phyloP scores from a whole-genome alignment of 2,113 vertebrate species.

The Nothocercus julius region DNA sequence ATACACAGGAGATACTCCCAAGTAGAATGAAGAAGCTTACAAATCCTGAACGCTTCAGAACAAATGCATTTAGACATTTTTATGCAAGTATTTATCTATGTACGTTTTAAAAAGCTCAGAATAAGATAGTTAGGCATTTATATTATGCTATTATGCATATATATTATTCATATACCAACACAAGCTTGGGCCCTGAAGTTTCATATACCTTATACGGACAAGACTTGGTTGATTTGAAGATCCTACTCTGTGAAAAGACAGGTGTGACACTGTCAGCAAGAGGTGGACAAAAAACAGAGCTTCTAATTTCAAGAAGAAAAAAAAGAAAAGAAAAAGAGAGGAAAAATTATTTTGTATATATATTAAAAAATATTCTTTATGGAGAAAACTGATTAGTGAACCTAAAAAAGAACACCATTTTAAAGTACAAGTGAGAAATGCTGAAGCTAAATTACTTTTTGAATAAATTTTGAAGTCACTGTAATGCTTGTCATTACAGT shows the following conservation, averaged over 20 bases:
- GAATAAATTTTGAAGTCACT: not conserved
- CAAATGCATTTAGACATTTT: not conserved
- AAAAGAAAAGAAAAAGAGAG: not conserved
- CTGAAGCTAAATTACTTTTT: not conserved
- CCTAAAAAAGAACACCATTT: not conserved
- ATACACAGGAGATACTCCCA: not conserved
- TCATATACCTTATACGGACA: not conserved
- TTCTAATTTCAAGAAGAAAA: not conserved
- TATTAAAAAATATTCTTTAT: not conserved
- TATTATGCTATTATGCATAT: not conserved
- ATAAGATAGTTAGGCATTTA: fast-evolving
- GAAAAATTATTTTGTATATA: not conserved
- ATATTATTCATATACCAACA: not conserved
- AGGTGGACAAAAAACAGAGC: not conserved
- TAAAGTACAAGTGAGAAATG: not conserved
- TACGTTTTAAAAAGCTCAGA: not conserved
- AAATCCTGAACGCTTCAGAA: constrained; percentile 16
- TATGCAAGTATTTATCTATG: not conserved
- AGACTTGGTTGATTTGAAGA: not conserved
- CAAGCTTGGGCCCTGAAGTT: not conserved
- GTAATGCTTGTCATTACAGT: not conserved
- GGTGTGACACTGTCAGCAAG: fast-evolving
- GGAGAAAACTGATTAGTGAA: not conserved
- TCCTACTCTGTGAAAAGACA: not conserved
- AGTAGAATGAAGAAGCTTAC: not conserved